Evolutionary conservation across 2,888 invertebrate species (phyloP).

Genomic region (Tachystola acroxantha): DNA sequence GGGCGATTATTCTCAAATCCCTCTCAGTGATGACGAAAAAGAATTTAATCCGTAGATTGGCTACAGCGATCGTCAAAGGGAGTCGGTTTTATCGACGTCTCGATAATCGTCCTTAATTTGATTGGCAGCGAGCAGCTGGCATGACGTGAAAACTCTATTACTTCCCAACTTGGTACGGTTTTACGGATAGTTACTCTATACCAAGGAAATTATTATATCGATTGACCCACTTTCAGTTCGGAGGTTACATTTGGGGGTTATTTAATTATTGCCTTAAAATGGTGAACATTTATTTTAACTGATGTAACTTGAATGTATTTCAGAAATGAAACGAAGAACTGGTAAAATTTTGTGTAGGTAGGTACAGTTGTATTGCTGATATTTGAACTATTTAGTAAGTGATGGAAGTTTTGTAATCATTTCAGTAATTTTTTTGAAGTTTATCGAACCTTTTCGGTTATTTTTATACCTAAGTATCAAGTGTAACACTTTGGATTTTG

Average conservation of each 20-base stretch:
- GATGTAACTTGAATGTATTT: no score
- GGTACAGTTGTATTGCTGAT: no score
- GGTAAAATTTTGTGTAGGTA: no score
- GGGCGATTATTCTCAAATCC: conserved; percentile 26
- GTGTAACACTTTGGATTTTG: no score
- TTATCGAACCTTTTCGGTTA: no score
- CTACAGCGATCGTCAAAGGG: conserved; percentile 40
- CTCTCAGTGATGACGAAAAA: conserved; percentile 33
- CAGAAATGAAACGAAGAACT: no score
- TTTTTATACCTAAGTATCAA: no score
- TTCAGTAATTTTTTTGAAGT: no score
- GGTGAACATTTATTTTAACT: no score
- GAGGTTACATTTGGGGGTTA: not conserved
- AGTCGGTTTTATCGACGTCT: conserved; percentile 36
- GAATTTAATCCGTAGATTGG: conserved; percentile 58
- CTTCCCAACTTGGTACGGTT: conserved; percentile 44
- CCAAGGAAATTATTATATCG: conserved; percentile 40
- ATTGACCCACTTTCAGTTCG: conserved; percentile 9
- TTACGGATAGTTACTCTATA: conserved; percentile 31
- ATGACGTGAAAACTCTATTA: conserved; percentile 62
- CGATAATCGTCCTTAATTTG: conserved; percentile 68
- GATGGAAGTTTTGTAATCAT: no score
- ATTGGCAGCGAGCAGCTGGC: conserved; percentile 65
- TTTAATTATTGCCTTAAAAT: no score
- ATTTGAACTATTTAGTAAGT: no score